phyloP scores from a whole-genome alignment of 2,888 invertebrate genomes.

The Cephus sareptanus region DNA sequence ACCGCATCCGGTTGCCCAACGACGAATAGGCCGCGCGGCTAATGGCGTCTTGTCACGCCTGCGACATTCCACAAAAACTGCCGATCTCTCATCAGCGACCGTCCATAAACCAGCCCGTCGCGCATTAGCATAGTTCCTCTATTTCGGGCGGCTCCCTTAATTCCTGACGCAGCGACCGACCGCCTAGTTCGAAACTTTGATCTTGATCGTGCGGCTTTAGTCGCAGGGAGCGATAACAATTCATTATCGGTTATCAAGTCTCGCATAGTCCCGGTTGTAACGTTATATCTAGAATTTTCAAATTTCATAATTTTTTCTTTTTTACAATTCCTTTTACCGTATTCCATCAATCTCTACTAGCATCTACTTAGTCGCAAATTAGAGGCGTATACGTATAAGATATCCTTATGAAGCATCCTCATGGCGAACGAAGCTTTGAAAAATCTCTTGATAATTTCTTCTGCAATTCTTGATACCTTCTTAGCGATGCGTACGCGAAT shows the following conservation, averaged over 20 bases:
- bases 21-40: slow-evolving; percentile 32
- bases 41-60: slow-evolving; percentile 53
- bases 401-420: background rate
- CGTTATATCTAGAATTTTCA: background rate
- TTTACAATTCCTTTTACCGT: background rate
- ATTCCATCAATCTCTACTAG: background rate
- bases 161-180: background rate
- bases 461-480: background rate
- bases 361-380: background rate
- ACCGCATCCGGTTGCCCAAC: slow-evolving; percentile 60
- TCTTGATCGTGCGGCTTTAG: background rate
- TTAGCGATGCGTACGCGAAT: background rate
- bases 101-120: background rate
- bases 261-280: background rate
- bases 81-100: slow-evolving; percentile 6
- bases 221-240: background rate
- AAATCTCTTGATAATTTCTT: background rate
- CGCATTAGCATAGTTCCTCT: background rate
- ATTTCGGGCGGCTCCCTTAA: background rate
- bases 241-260: background rate
- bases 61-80: slow-evolving; percentile 45
- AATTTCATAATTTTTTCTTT: background rate
- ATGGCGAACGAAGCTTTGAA: background rate
- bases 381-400: background rate
- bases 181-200: background rate